Conservation (phyloP, 2,888 invertebrate genomes). For the Agriopis leucophaearia region DNA sequence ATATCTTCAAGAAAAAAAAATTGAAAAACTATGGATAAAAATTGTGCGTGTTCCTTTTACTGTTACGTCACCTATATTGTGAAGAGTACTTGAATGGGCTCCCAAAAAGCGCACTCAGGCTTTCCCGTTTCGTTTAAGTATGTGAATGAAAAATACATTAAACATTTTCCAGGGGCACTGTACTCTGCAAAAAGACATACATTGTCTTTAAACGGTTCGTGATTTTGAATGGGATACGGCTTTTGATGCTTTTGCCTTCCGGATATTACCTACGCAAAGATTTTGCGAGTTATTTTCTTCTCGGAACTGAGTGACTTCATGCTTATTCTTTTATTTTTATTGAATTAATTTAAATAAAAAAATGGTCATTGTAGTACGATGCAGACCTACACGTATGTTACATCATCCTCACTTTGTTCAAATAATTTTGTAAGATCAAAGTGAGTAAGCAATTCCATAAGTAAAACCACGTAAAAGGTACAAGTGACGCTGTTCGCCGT, state of each 20-base stretch:
- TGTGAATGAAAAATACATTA: constrained; percentile 64
- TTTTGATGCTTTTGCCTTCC: constrained; percentile 19
- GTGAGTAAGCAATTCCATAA: too few species aligned
- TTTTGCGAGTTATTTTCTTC: not conserved
- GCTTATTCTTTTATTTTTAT: too few species aligned
- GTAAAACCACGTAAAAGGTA: too few species aligned
- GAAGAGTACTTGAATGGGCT: constrained; percentile 35
- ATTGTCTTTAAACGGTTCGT: constrained; percentile 17
- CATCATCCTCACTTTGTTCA: too few species aligned
- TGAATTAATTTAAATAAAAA: too few species aligned
- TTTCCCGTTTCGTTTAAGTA: constrained; percentile 41
- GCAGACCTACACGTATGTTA: too few species aligned
- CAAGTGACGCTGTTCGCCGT: too few species aligned
- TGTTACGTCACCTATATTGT: constrained; percentile 5
- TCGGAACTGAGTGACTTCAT: too few species aligned
- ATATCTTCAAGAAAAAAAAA: too few species aligned
- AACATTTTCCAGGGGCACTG: constrained; percentile 52
- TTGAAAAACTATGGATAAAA: not conserved
- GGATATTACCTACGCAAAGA: not conserved
- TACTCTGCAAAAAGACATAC: constrained; percentile 18
- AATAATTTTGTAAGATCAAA: too few species aligned
- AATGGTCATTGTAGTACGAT: too few species aligned
- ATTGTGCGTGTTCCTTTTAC: constrained; percentile 10
- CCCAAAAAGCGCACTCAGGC: constrained; percentile 35
- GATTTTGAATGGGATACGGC: constrained; percentile 14